Evolutionary conservation across 2,113 vertebrate species (phyloP).

Genomic region (Etia nguti): DNA sequence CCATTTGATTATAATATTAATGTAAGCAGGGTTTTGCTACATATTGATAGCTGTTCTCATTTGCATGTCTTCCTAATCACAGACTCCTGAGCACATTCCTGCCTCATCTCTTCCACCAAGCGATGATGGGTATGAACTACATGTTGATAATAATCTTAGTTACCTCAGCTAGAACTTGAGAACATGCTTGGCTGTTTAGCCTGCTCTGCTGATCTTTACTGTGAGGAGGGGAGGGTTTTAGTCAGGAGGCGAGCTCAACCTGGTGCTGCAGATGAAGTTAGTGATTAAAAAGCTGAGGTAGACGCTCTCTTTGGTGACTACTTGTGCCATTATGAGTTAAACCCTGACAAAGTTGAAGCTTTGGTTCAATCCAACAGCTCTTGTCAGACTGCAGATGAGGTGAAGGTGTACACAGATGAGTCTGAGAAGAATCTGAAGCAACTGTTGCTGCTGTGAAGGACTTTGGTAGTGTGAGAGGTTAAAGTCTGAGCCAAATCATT

Average conservation of each 20-base stretch:
- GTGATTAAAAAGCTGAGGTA: slow-evolving; percentile 8
- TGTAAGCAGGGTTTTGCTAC: not conserved
- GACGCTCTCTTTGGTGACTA: not conserved
- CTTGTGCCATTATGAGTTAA: not conserved
- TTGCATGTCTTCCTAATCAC: not conserved
- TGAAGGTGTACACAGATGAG: slow-evolving; percentile 20
- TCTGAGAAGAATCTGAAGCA: not conserved
- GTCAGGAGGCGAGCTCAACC: not conserved
- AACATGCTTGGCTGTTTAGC: not conserved
- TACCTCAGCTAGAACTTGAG: not conserved
- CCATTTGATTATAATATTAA: not conserved
- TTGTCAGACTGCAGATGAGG: not conserved
- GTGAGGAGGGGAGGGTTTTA: not conserved
- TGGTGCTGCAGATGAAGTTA: not conserved
- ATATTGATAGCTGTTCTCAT: not conserved
- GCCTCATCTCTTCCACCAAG: not conserved
- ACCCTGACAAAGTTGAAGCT: not conserved
- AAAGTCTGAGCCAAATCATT: not conserved
- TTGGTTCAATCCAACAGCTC: not conserved
- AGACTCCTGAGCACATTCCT: not conserved
- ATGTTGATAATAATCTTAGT: not conserved
- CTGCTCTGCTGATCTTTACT: slow-evolving; percentile 5
- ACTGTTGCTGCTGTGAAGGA: slow-evolving; percentile 28
- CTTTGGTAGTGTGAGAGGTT: slow-evolving; percentile 7
- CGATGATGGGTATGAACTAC: not conserved